Evolutionary conservation across 2,797 vertebrate species (phyloP).

Genomic region (Xerus rutilus): DNA sequence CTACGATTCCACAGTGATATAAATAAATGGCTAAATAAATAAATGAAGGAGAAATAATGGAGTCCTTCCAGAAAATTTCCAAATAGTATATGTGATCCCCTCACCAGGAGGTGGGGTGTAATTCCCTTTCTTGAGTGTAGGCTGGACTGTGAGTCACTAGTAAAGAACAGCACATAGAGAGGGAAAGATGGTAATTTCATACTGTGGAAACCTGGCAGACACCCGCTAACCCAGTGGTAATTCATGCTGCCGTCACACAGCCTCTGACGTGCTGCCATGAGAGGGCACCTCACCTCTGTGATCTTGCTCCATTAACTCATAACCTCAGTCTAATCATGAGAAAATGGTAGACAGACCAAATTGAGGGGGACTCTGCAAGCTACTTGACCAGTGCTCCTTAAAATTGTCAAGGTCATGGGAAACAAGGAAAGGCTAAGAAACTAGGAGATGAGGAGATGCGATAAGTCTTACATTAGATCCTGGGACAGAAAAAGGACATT

Average conservation of each 20-base stretch:
- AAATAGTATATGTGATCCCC: background rate
- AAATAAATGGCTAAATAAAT: background rate
- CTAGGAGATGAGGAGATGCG: background rate
- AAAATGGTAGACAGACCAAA: background rate
- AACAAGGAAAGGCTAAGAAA: background rate
- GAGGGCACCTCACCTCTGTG: rapidly evolving
- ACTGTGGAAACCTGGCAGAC: background rate
- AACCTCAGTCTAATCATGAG: background rate
- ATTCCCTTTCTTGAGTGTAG: background rate
- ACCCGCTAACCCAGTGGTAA: background rate
- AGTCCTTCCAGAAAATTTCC: background rate
- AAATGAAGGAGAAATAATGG: background rate
- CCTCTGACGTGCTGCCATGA: background rate
- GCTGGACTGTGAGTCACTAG: background rate
- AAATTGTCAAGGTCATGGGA: background rate
- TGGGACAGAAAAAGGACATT: background rate
- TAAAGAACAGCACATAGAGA: background rate
- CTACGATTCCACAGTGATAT: background rate
- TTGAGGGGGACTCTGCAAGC: background rate
- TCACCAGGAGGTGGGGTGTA: background rate
- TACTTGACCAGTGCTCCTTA: background rate
- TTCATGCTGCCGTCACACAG: rapidly evolving
- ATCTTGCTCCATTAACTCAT: background rate
- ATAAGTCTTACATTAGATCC: background rate
- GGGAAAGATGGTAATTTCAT: too few species aligned